These are phyloP conservation scores for Ctenopoma kingsleyae DNA, from an alignment of 2,797 vertebrate species.

Conservation along the genomic window DNA sequence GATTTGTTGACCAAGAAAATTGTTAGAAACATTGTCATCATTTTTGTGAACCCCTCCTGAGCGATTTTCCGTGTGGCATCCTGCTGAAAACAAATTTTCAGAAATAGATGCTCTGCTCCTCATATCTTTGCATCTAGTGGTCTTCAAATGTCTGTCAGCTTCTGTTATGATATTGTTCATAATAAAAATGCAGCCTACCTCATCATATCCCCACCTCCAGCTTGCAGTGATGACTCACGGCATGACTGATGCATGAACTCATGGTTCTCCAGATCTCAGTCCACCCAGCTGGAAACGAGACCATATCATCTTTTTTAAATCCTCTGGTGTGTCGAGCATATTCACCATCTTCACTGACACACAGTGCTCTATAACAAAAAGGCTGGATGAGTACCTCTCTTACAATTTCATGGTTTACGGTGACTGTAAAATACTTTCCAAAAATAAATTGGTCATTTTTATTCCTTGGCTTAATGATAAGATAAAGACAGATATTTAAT, in stretches of 20 bases:
- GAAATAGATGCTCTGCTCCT: slow-evolving; percentile 8
- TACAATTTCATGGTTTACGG: too few species aligned
- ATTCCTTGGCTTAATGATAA: background rate
- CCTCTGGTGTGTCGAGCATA: background rate
- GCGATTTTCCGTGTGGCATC: background rate
- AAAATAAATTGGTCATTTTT: slow-evolving; percentile 1
- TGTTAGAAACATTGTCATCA: background rate
- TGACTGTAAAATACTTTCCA: slow-evolving; percentile 1
- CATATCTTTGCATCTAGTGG: slow-evolving; percentile 7
- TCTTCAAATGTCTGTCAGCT: slow-evolving; percentile 24
- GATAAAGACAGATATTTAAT: background rate
- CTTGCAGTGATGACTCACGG: slow-evolving; percentile 42
- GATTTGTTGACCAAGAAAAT: background rate
- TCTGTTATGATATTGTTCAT: slow-evolving; percentile 49
- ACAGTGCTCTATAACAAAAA: background rate
- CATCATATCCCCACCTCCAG: slow-evolving; percentile 37
- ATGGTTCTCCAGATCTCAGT: slow-evolving; percentile 24
- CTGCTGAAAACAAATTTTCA: slow-evolving; percentile 12
- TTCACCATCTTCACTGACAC: slow-evolving; percentile 16
- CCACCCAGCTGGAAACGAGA: slow-evolving; percentile 24
- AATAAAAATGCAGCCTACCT: slow-evolving; percentile 29
- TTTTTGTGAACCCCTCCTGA: background rate
- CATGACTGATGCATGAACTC: slow-evolving; percentile 53
- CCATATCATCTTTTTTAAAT: slow-evolving; percentile 30
- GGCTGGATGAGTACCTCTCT: background rate